phyloP scores from a whole-genome alignment of 2,888 invertebrate species.

The Monochamus alternatus region DNA sequence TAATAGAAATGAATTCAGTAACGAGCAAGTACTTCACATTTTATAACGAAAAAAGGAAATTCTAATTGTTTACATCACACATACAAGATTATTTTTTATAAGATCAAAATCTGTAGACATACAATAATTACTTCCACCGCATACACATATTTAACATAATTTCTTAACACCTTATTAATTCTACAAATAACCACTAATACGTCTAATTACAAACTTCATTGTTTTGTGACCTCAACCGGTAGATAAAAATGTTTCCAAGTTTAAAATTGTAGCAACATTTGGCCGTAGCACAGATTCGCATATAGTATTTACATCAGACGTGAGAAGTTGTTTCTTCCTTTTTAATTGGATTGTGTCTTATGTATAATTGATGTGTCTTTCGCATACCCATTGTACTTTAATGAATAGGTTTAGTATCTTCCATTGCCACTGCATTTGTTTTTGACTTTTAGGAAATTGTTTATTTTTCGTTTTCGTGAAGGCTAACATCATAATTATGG shows the following conservation, averaged over 20 bases:
- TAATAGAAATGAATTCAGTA: too few relatives aligned
- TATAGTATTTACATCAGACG: conserved; percentile 1
- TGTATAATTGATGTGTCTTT: conserved; percentile 15
- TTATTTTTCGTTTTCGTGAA: neutral
- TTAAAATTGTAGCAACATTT: conserved; percentile 18
- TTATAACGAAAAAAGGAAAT: neutral
- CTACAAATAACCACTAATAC: neutral
- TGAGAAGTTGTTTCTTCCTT: conserved; percentile 25
- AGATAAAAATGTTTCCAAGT: conserved; percentile 22
- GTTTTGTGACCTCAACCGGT: conserved; percentile 22
- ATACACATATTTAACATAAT: conserved; percentile 9
- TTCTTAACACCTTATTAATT: conserved; percentile 20
- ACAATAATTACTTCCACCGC: neutral
- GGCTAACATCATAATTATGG: neutral
- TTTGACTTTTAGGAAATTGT: neutral
- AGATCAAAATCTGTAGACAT: neutral
- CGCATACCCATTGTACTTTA: conserved; percentile 23
- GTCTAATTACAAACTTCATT: conserved; percentile 24
- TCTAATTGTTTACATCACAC: neutral
- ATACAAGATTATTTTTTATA: neutral
- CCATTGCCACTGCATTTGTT: neutral
- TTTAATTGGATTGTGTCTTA: conserved; percentile 8
- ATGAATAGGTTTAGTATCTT: conserved; percentile 1
- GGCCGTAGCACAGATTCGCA: conserved; percentile 28
- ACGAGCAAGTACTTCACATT: too few relatives aligned